phyloP scores from a whole-genome alignment of 2,888 invertebrate species.

The Geotrupes spiniger region DNA sequence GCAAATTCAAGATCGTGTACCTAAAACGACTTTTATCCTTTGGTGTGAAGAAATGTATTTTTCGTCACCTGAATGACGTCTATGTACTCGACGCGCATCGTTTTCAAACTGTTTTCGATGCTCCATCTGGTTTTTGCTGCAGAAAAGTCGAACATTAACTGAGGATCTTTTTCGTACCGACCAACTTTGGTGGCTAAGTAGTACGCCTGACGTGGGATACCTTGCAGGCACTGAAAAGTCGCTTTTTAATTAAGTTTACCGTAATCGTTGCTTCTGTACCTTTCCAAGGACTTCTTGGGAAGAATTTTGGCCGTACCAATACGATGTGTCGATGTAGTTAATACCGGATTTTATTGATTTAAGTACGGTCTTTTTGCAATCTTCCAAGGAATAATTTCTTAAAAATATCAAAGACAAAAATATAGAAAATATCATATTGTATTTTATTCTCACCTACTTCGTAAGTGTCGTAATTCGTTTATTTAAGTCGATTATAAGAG shows the following conservation, averaged over 20 bases:
- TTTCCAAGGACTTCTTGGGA: constrained; percentile 82
- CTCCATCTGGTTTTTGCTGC: constrained; percentile 70
- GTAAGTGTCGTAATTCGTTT: too few species aligned
- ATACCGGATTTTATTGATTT: constrained; percentile 74
- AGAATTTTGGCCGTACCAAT: constrained; percentile 87
- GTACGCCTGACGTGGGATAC: constrained; percentile 77
- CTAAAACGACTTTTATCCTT: constrained; percentile 50
- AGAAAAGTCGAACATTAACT: constrained; percentile 84
- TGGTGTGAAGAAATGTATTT: too few species aligned
- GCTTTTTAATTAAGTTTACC: constrained; percentile 30
- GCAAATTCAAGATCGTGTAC: constrained; percentile 93
- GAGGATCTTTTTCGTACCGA: constrained; percentile 69
- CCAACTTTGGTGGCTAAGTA: constrained; percentile 92
- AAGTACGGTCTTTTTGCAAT: constrained; percentile 66
- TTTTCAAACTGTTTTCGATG: constrained; percentile 70
- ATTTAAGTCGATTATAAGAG: too few species aligned
- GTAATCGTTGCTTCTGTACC: constrained; percentile 48
- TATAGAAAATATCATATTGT: background rate
- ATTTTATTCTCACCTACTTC: too few species aligned
- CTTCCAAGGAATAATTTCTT: constrained; percentile 64
- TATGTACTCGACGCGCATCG: constrained; percentile 75
- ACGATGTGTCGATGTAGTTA: constrained; percentile 90
- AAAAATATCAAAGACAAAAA: too few species aligned
- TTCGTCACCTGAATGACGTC: constrained; percentile 81
- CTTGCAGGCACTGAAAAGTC: constrained; percentile 63